Conservation (phyloP, 2,888 invertebrate species). For the Drosophila nigricruria region DNA sequence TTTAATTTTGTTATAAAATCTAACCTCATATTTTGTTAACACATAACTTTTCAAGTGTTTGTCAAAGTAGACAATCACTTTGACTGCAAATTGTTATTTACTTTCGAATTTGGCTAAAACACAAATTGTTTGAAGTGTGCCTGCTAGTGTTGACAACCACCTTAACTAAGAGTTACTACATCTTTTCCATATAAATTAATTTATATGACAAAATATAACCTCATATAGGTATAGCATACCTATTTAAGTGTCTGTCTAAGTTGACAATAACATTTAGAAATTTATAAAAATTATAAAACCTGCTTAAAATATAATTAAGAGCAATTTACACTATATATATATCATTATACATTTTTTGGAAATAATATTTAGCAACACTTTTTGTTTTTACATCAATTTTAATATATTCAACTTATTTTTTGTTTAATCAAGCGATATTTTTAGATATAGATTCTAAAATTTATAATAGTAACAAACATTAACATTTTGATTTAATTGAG, state of each 20-base stretch:
- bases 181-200: no score
- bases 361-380: background rate
- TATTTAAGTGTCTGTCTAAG: background rate
- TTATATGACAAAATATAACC: no score
- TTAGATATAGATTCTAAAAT: background rate
- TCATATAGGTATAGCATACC: background rate
- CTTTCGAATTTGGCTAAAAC: background rate
- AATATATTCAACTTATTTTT: background rate
- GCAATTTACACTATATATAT: background rate
- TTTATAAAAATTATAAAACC: background rate
- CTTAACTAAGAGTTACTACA: no score
- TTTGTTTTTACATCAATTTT: background rate
- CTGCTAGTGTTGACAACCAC: background rate
- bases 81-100: background rate
- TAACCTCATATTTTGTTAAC: no score
- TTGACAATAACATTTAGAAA: no score
- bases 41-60: background rate
- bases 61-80: background rate
- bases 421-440: background rate
- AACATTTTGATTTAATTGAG: background rate
- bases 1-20: no score
- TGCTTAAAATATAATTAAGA: background rate
- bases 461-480: background rate
- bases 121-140: no score
- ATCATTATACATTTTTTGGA: background rate